phyloP scores from a whole-genome alignment of 35 echinoderm and acorn worm genomes.

The Lytechinus pictus region DNA sequence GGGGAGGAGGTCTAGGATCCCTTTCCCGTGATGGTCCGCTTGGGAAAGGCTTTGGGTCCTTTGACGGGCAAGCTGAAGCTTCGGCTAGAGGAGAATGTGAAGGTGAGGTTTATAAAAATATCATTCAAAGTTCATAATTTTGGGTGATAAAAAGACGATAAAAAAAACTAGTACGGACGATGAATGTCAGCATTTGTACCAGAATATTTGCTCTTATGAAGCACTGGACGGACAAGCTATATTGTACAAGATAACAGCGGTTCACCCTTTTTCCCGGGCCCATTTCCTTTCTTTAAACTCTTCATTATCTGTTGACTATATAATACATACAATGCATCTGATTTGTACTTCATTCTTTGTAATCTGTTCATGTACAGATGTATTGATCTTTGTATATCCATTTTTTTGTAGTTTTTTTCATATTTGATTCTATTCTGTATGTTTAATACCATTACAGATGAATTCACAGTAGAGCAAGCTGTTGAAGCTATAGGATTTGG shows the following conservation, averaged over 20 bases:
- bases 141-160: not conserved
- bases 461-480: constrained; percentile 94
- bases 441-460: constrained; percentile 59
- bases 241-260: too few species aligned
- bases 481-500: constrained; percentile 99
- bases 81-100: constrained; percentile 48
- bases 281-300: too few species aligned
- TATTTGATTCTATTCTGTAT: not conserved
- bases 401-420: not conserved
- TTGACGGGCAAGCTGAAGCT: constrained; percentile 34
- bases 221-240: too few species aligned
- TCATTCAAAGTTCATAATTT: too few species aligned
- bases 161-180: not conserved
- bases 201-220: too few species aligned
- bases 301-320: too few species aligned
- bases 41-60: constrained; percentile 37
- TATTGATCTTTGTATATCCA: too few species aligned
- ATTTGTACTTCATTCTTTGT: too few species aligned
- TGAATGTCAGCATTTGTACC: too few species aligned
- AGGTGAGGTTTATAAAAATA: not conserved
- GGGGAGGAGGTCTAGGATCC: constrained; percentile 3
- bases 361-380: too few species aligned
- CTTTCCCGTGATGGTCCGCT: not conserved
- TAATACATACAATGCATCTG: too few species aligned
- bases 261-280: too few species aligned